Evolutionary conservation across 2,888 invertebrate species (phyloP), one percentile per base, ranked within the genome.

Genomic region (Sericinus montela): DNA sequence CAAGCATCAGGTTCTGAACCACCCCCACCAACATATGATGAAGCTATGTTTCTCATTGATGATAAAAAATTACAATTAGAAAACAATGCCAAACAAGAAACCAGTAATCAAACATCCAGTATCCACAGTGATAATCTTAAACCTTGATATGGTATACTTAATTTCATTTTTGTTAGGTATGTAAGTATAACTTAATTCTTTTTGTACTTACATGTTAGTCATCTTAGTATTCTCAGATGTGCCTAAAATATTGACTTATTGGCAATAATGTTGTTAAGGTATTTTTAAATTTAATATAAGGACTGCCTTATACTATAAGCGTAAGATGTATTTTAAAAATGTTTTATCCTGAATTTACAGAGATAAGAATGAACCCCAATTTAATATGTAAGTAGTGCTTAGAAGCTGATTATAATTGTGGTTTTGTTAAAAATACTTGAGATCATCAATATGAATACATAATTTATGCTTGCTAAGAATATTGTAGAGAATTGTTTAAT

Each of bases 11-110:
- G 83, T 48, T 90, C 90, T 11, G 92, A 91, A 65, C 80, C 88
- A 25, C 91, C 92, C 9, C 92, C 92, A 2, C 92, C 92, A 0
- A 89, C 91, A 10, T 92, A 92, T 64, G 91, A 91, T 62, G 92
- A 92, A 83, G 92, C 92, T 0, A 89, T 91, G 87, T 89, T 85
- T 57, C 78, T 90, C 10, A 87, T 90, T 63, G 86, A 77, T 51
- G 87, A 88, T 67, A 86, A 81, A 51, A 89, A 89, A 60, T 63
- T 72, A 37, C 65, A 59, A 45, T 65, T 69, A 43, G 72, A 71
- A 36, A 68, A 69, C 51, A 79, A 61, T 65, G 69, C 69, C 53
- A 87, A 87, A 67, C 78, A 82, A 61, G 84, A 85, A 69, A 73
- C 80, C 45, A 83, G 80, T 62, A 69, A 66, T 61, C 75, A 77